These are phyloP conservation scores for Aptenodytes patagonicus DNA, from an alignment of 2,113 vertebrate genomes.

Conservation along the genomic window DNA sequence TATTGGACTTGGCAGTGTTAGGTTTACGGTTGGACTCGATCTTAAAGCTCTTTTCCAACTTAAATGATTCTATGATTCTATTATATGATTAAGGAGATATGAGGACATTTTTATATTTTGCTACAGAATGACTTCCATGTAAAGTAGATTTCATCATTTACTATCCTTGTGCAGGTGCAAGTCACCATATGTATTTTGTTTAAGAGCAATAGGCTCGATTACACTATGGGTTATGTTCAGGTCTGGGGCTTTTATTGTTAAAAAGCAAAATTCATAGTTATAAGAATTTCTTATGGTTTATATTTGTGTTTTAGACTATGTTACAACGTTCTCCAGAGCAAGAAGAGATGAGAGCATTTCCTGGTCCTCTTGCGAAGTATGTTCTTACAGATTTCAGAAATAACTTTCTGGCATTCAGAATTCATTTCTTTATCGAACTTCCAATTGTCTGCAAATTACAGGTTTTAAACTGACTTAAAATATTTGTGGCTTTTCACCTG, in stretches of 20 bases:
- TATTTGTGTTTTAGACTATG: conserved; percentile 75
- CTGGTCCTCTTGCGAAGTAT: conserved; percentile 93
- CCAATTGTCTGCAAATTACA: background rate
- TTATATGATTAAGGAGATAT: background rate
- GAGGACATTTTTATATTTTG: background rate
- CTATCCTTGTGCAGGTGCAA: background rate
- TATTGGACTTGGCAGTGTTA: background rate
- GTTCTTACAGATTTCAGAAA: conserved; percentile 3
- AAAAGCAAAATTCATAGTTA: background rate
- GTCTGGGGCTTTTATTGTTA: background rate
- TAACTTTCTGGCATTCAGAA: background rate
- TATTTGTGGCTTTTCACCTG: background rate
- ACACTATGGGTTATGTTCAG: background rate
- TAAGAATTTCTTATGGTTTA: background rate
- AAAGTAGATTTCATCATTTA: background rate
- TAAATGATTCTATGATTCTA: background rate
- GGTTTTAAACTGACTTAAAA: background rate
- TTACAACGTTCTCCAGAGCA: conserved; percentile 88
- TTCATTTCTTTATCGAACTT: background rate
- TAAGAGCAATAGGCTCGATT: background rate
- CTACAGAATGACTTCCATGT: background rate
- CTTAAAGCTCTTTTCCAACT: background rate
- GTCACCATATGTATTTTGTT: background rate
- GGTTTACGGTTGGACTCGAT: background rate
- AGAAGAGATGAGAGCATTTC: conserved; percentile 87